A percentile compares a stretch with the other conserved stretches of the same genome.
phyloP scores from a whole-genome alignment of 2,113 vertebrate species.

The Chaetodon auriga region DNA sequence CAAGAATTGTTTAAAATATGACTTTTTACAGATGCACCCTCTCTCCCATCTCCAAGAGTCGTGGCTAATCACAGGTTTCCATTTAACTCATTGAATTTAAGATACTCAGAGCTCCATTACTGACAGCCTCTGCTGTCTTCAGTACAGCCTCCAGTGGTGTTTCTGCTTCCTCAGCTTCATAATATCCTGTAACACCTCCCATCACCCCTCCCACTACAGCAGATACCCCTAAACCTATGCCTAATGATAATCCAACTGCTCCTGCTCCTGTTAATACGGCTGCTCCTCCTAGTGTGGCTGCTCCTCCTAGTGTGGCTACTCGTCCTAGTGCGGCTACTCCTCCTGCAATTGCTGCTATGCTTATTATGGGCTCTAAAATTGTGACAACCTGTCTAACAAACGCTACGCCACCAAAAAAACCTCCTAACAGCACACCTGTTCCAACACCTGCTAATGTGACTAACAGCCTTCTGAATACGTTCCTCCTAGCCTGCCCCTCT shows the following conservation, averaged over 20 bases:
- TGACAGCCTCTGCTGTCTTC: background rate
- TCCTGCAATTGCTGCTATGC: fast-evolving
- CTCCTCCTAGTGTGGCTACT: too few relatives aligned
- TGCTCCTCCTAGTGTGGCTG: too few relatives aligned
- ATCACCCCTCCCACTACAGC: background rate
- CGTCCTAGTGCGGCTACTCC: too few relatives aligned
- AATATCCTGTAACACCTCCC: background rate
- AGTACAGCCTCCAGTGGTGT: background rate
- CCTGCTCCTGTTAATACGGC: too few relatives aligned
- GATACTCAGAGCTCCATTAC: background rate
- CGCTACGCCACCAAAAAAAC: background rate
- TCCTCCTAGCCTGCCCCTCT: constrained; percentile 68
- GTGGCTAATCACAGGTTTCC: background rate
- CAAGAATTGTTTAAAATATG: too few relatives aligned
- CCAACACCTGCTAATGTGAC: background rate
- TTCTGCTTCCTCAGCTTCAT: constrained; percentile 24
- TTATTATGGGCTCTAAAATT: background rate
- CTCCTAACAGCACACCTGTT: constrained; percentile 27
- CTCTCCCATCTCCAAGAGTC: background rate
- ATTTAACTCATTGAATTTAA: too few relatives aligned
- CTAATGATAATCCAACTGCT: too few relatives aligned
- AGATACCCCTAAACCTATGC: background rate
- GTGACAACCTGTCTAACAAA: background rate
- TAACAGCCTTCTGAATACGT: background rate
- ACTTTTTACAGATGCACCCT: too few relatives aligned